Evolutionary conservation across 2,113 vertebrate species (phyloP).

Genomic region (Podiceps cristatus): DNA sequence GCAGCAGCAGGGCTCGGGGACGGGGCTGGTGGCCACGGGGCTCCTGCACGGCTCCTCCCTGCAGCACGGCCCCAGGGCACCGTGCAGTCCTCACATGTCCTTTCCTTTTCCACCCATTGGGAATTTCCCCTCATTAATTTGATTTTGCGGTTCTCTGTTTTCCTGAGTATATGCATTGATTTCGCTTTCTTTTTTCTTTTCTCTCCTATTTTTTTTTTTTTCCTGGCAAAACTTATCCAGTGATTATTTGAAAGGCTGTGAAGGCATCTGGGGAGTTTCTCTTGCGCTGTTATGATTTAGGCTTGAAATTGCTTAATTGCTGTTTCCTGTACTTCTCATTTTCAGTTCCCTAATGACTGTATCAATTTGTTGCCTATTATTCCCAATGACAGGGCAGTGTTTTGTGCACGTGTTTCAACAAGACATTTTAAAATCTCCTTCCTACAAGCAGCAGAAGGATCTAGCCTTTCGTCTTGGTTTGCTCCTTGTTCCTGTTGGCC

Average conservation of each 20-base stretch:
- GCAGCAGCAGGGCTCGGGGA: neutral
- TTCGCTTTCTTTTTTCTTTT: neutral
- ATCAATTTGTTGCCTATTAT: conserved; percentile 62
- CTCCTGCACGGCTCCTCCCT: neutral
- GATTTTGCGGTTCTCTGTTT: conserved; percentile 19
- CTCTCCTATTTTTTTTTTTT: neutral
- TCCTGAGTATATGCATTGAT: neutral
- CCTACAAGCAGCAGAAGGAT: neutral
- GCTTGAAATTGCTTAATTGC: conserved; percentile 70
- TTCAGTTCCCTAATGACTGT: conserved; percentile 60
- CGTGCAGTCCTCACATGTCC: neutral
- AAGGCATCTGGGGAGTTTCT: conserved; percentile 50
- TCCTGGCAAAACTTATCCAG: neutral
- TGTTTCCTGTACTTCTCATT: conserved; percentile 60
- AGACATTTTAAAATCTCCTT: conserved; percentile 1
- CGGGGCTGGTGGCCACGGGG: neutral
- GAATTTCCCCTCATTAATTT: neutral
- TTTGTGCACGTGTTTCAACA: neutral
- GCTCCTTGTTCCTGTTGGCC: neutral
- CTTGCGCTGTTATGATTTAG: conserved; percentile 43
- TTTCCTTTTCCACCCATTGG: neutral
- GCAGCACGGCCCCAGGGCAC: neutral
- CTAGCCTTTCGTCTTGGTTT: neutral
- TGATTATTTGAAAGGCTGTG: conserved; percentile 47
- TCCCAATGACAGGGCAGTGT: conserved; percentile 44